Evolutionary conservation across 2,888 invertebrate species (phyloP), one percentile per base, ranked within the genome.

Genomic region (Tachina grossa): DNA sequence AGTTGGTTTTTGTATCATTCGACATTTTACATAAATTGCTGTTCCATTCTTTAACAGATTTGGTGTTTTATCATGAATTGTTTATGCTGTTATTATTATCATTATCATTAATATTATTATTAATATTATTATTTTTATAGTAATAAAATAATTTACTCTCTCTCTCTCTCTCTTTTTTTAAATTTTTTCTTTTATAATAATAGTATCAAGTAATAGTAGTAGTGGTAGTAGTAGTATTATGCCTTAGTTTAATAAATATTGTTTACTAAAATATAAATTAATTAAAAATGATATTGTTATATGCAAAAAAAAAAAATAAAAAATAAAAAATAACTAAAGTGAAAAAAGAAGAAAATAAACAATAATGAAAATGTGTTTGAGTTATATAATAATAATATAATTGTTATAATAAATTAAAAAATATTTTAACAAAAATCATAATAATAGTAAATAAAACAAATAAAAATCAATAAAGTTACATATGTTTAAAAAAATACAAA

Each of bases 391-490:
- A 81, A 78, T 76, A 55, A 69, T 69, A 75, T 47, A 74, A 45
- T 63, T 74, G 65, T 74, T 74, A 51, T 51, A 85, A 85, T 85
- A 85, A 85, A 83, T 85, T 85, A 85, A 80, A 72, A 80, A 85
- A 79, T 83, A 79, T 83, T 76, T 76, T 83, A 85, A 85, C 85
- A 85, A 85, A 85, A 85, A 75, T 75, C 57, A 84, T 79, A 79
- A 78, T 77, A 81, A 83, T 59, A 86, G 80, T 83, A 84, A 85
- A 84, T 84, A 87, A 88, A 88, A 83, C 76, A 84, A 84, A 86
- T 77, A 84, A 57, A 79, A 81, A 85, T 85, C 43, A 87, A 86
- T 79, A 83, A 86, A 82, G 74, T 81, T 83, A 72, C 72, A 79
- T 80, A 53, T 61, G 51, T 63, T 79, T 61, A 71, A 71, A 76